phyloP scores from a whole-genome alignment of 2,113 vertebrate species.

The Malurus cyaneus region DNA sequence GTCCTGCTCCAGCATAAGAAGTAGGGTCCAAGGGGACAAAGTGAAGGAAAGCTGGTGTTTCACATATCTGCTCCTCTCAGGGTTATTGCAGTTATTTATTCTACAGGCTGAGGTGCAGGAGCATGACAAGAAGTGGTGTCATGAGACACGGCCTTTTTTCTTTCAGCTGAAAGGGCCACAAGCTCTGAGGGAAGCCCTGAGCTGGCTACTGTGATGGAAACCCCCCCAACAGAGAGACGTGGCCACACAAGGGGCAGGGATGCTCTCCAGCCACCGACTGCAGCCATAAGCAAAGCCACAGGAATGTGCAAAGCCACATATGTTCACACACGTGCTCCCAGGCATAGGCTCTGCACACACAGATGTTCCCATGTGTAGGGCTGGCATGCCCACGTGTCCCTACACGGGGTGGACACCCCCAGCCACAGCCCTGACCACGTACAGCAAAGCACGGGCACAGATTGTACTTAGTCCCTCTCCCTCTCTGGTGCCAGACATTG shows the following conservation, averaged over 20 bases:
- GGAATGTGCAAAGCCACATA: neutral
- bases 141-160: fast-evolving
- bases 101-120: neutral
- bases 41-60: neutral
- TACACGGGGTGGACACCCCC: fast-evolving
- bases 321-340: neutral
- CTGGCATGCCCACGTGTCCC: neutral
- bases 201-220: neutral
- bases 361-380: neutral
- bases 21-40: neutral
- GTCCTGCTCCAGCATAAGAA: fast-evolving
- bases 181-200: neutral
- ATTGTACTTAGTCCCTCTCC: neutral
- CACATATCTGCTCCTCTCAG: fast-evolving
- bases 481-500: slow-evolving; percentile 16
- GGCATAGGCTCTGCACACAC: neutral
- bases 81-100: neutral
- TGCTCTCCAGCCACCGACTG: neutral
- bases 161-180: neutral
- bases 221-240: neutral
- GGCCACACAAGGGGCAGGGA: neutral
- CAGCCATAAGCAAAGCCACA: neutral
- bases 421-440: neutral
- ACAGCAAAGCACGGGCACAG: fast-evolving
- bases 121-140: neutral